Evolutionary conservation across 1,140 invertebrate genomes (phyloP).

Genomic region (Eriocheir sinensis): DNA sequence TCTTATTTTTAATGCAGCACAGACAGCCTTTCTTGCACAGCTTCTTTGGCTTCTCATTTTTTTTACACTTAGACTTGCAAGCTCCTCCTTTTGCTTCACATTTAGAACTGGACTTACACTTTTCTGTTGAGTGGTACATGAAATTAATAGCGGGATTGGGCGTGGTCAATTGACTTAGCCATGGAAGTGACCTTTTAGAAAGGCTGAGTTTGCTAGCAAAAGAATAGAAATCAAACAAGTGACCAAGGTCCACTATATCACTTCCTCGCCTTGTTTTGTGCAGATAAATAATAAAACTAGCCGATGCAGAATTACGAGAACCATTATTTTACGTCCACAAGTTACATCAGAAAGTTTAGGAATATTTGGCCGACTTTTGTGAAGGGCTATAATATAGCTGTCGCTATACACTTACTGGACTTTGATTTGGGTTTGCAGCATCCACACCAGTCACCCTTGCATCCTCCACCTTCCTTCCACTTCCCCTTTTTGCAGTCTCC

Average conservation of each 20-base stretch:
- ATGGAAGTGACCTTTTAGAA: too few species aligned
- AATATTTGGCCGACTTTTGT: too few species aligned
- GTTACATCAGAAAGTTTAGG: too few species aligned
- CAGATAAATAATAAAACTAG: background rate
- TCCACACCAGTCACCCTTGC: background rate
- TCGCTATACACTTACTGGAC: background rate
- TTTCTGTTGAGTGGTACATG: background rate
- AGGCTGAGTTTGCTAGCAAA: background rate
- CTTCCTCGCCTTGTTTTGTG: too few species aligned
- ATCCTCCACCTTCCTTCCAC: background rate
- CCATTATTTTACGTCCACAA: background rate
- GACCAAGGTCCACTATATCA: too few species aligned
- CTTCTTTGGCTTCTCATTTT: background rate
- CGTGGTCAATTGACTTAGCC: too few species aligned
- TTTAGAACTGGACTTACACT: background rate
- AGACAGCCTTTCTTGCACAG: background rate
- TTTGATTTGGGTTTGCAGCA: background rate
- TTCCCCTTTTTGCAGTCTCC: background rate
- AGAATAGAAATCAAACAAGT: too few species aligned
- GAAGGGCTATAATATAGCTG: too few species aligned
- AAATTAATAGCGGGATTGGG: too few species aligned
- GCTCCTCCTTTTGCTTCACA: background rate
- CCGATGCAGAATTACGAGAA: background rate
- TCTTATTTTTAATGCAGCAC: background rate
- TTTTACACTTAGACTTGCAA: background rate